Evolutionary conservation across 2,113 vertebrate genomes (phyloP), one percentile per base, ranked within the genome.

Genomic region (Rhea pennata): DNA sequence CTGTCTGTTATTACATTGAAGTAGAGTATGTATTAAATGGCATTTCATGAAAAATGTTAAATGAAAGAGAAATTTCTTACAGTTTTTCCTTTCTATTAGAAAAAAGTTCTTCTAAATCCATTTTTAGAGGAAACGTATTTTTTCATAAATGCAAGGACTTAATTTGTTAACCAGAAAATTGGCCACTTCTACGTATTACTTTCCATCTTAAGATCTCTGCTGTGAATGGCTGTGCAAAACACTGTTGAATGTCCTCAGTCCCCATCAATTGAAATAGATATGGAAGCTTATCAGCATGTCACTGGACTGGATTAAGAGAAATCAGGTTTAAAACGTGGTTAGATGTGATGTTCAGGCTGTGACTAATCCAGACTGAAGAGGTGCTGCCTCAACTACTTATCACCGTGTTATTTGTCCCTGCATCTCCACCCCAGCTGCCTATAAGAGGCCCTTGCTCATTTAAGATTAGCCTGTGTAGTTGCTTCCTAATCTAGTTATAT

Each of bases 131-230:
- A 87, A 94, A 71, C 11, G n/a, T 9, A 12, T 70, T 48, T 85
- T 71, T 29, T 33, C 7, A 5, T n/a, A 70, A 58, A 36, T 56
- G 12, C 12, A 40, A 56, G 12, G 26, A 64, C 10, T 29, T 62
- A 12, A 3, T 93, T 90, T 95, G 31, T 95, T 86, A 74, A 36
- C 29, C 29, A 91, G 75, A 92, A 96, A 64, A 80, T 59, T 22
- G 2, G 1, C 44, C 15, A 36, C n/a, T 92, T 94, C 42, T 90
- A 20, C 72, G 2, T 90, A 24, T 85, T 66, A 6, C 36, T 88
- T 93, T 79, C 16, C 29, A 4, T 77, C 27, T 77, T 86, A 19
- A 77, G 12, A 58, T 74, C 39, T 69, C 29, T 94, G 26, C 33
- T 90, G 3, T 78, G 65, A 84, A 51, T 44, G 14, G 39, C 61